A percentile compares a stretch with the other conserved stretches of the same genome.
Conservation (phyloP, 2,797 vertebrate species). For the Chromobotia macracanthus region DNA sequence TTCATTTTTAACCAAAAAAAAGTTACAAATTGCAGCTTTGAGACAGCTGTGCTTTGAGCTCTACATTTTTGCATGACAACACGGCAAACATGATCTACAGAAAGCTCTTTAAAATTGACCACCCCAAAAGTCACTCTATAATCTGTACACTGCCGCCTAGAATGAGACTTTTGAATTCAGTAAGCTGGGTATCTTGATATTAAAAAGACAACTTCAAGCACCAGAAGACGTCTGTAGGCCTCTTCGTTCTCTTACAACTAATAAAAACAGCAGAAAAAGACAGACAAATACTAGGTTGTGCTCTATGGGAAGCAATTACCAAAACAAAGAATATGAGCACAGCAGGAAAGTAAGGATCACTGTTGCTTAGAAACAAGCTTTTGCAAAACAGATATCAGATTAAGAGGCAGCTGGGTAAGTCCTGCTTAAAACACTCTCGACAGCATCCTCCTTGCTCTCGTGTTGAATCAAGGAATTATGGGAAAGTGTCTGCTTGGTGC, state of each 20-base stretch:
- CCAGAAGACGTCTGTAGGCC: slow-evolving; percentile 59
- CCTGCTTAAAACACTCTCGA: slow-evolving; percentile 56
- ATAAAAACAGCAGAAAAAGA: slow-evolving; percentile 17
- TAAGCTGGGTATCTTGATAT: neutral
- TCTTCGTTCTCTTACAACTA: neutral
- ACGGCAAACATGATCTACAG: too few relatives aligned
- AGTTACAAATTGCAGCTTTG: too few relatives aligned
- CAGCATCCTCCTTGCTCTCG: slow-evolving; percentile 33
- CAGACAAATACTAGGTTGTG: slow-evolving; percentile 30
- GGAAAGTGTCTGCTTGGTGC: slow-evolving; percentile 66
- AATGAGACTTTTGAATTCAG: neutral
- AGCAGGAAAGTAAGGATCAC: slow-evolving; percentile 24
- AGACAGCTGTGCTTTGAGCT: too few relatives aligned
- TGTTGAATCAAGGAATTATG: slow-evolving; percentile 63
- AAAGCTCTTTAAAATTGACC: too few relatives aligned
- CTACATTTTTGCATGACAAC: too few relatives aligned
- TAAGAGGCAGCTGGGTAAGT: slow-evolving; percentile 56
- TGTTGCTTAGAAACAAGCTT: slow-evolving; percentile 61
- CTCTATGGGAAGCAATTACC: slow-evolving; percentile 47
- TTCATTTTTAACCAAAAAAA: too few relatives aligned
- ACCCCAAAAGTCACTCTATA: too few relatives aligned
- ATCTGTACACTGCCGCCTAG: too few relatives aligned
- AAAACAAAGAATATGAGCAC: slow-evolving; percentile 47
- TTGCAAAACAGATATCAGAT: slow-evolving; percentile 59
- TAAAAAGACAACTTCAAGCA: slow-evolving; percentile 8